Evolutionary conservation across 2,797 vertebrate species (phyloP), one percentile per base, ranked within the genome.

Genomic region (Simalia tracyae): DNA sequence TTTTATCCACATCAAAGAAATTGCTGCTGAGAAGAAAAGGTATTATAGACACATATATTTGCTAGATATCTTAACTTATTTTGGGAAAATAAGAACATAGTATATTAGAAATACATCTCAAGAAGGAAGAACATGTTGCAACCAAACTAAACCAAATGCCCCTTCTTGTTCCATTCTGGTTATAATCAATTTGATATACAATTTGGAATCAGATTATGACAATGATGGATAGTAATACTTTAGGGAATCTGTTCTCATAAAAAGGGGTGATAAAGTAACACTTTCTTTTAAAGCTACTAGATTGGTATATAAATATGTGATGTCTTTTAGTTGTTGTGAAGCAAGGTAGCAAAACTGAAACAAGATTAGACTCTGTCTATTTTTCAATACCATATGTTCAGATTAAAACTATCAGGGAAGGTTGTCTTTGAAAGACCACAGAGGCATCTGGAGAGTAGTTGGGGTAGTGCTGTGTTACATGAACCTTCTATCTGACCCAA

Each of bases 1-100:
- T 90, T 98, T 98, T 92, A 97, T 99, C 94, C 98, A 98, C 68
- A 96, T 99, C 91, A 99, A 98, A 96, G 98, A 99, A 93, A 98
- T 98, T 92, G 93, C 97, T 66, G 86, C 98, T 92, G 98, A 99
- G 96, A 98, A 98, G 95, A 98, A 96, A 97, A 99, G 98, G 99
- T 99, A 97, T 61, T 66, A 84, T 86, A 88, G 19, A 42, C 19
- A 64, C 6, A 6, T 54, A 28, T 87, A 8, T 90, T 84, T 60
- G 3, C 22, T 61, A 22, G 28, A 28, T 42, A 84, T 0, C 15
- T 17, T 59, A 60, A 89, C 1, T 60, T 42, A 6, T 91, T 84
- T 88, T 63, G 22, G 5, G 9, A 81, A n/a, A 15, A 26, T 24
- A 22, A 87, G 54, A n/a, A 22, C 7, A 50, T 86, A 42, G 28